A percentile compares a stretch with the other conserved stretches of the same genome.
Evolutionary conservation across 2,888 invertebrate species (phyloP).

Genomic region (Thecophora atra): DNA sequence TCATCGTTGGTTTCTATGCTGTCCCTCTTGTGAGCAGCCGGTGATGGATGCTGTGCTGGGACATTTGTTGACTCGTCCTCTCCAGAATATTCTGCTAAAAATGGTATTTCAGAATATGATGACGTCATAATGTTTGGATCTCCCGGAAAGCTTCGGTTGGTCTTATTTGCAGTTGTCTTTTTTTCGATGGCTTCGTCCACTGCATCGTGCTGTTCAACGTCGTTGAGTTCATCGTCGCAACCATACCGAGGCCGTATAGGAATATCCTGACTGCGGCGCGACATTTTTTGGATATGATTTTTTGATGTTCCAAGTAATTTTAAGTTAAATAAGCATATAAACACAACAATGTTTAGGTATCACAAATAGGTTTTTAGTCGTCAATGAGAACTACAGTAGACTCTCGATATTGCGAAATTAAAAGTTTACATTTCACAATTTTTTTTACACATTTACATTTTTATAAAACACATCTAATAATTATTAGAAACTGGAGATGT

Average conservation of each 20-base stretch:
- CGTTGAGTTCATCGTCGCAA: conserved; percentile 45
- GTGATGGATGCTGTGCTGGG: conserved; percentile 34
- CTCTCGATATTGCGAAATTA: too few relatives aligned
- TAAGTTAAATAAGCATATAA: too few relatives aligned
- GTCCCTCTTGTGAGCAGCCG: conserved; percentile 37
- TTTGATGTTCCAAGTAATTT: too few relatives aligned
- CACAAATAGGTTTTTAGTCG: too few relatives aligned
- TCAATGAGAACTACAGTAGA: too few relatives aligned
- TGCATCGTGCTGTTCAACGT: conserved; percentile 21
- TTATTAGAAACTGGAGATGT: too few relatives aligned
- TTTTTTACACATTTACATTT: too few relatives aligned
- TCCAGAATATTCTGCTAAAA: conserved; percentile 58
- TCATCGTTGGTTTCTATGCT: conserved; percentile 46
- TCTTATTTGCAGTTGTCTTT: conserved; percentile 34
- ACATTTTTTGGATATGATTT: conserved; percentile 44
- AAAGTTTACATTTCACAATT: too few relatives aligned
- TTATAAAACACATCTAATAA: too few relatives aligned
- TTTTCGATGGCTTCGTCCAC: conserved; percentile 36
- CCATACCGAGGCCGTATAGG: conserved; percentile 60
- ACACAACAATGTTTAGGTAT: too few relatives aligned
- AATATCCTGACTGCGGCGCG: conserved; percentile 57
- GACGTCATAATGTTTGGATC: conserved; percentile 47
- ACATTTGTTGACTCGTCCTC: conserved; percentile 37
- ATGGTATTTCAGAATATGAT: conserved; percentile 59
- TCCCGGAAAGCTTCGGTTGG: conserved; percentile 29